These are phyloP conservation scores for Muntiacus reevesi DNA, from an alignment of 2,113 vertebrate species.

Conservation along the genomic window DNA sequence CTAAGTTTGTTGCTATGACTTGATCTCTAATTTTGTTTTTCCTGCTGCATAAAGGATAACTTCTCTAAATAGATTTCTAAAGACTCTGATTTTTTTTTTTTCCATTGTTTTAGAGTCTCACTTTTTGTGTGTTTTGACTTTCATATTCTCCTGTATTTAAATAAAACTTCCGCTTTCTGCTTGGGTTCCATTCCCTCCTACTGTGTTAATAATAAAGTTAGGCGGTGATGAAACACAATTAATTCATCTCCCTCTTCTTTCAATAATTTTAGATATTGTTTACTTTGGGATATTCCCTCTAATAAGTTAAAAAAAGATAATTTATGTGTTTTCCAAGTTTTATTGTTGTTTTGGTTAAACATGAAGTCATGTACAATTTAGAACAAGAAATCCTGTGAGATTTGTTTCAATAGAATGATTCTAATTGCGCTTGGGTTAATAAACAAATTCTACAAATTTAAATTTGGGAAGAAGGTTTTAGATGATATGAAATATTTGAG, in stretches of 20 bases:
- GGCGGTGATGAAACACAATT: background rate
- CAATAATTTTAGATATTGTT: background rate
- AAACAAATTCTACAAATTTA: background rate
- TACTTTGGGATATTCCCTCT: background rate
- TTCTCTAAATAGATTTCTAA: background rate
- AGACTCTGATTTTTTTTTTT: background rate
- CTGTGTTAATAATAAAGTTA: background rate
- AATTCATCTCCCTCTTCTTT: background rate
- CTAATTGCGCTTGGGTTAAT: background rate
- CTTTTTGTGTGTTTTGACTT: background rate
- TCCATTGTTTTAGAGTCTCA: background rate
- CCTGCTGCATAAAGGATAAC: background rate
- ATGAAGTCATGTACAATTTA: background rate
- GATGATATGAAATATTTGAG: background rate
- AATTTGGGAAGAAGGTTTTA: background rate
- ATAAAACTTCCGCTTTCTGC: background rate
- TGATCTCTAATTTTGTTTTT: background rate
- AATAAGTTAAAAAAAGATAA: background rate
- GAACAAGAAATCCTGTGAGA: background rate
- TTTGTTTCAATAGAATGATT: background rate
- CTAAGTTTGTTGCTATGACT: background rate
- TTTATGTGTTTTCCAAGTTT: background rate
- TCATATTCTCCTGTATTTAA: background rate
- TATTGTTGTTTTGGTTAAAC: background rate
- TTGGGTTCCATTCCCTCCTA: background rate